Evolutionary conservation across 2,113 vertebrate genomes (phyloP).

Genomic region (Oxyura jamaicensis): DNA sequence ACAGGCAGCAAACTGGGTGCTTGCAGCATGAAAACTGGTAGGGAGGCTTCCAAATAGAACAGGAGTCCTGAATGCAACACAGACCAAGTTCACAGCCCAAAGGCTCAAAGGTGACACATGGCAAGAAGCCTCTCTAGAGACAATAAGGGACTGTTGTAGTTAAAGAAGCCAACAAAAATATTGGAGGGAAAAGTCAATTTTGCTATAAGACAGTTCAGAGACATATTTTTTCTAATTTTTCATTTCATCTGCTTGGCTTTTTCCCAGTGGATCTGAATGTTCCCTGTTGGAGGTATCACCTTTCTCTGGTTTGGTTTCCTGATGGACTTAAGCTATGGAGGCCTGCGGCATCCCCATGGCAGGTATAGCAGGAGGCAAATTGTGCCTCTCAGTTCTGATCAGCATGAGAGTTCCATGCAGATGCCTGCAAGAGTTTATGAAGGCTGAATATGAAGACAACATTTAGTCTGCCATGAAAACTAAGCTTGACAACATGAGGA

Average conservation of each 20-base stretch:
- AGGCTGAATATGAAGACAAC: neutral
- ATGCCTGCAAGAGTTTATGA: neutral
- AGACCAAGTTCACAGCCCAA: neutral
- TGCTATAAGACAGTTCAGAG: neutral
- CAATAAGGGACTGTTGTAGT: fast-evolving
- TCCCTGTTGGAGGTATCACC: neutral
- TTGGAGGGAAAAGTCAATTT: neutral
- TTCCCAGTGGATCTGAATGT: neutral
- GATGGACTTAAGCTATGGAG: neutral
- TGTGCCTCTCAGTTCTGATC: neutral
- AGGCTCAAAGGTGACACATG: neutral
- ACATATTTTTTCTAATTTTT: neutral
- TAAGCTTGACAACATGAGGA: neutral
- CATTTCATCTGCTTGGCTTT: neutral
- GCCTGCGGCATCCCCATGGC: fast-evolving
- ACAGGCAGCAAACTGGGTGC: neutral
- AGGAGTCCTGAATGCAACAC: neutral
- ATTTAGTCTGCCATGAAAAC: neutral
- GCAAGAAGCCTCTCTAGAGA: neutral
- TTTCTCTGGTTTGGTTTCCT: neutral
- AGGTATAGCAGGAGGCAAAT: fast-evolving
- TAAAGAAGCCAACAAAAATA: neutral
- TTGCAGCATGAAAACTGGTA: neutral
- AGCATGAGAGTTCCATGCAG: neutral
- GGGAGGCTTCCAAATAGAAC: neutral